Conservation (phyloP, 2,888 invertebrate species). For the Ryuthela nishihirai region DNA sequence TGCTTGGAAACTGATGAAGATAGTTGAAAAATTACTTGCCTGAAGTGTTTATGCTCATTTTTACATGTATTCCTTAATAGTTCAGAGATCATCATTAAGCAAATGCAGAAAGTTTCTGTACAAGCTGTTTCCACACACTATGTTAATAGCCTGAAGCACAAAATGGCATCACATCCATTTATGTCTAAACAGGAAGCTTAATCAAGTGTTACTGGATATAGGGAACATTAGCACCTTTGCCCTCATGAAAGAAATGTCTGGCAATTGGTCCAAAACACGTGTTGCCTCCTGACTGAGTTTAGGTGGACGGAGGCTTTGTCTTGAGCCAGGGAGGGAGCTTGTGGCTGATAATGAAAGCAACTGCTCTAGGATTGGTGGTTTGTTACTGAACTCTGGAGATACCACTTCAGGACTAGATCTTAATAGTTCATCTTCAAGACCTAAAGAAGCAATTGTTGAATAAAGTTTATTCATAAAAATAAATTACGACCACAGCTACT, state of each 20-base stretch:
- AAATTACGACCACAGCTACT: neutral
- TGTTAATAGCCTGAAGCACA: too few relatives aligned
- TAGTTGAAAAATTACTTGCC: too few relatives aligned
- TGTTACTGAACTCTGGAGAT: slow-evolving; percentile 20
- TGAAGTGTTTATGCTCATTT: too few relatives aligned
- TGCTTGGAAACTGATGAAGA: too few relatives aligned
- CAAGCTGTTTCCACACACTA: too few relatives aligned
- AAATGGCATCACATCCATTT: too few relatives aligned
- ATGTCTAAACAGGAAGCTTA: too few relatives aligned
- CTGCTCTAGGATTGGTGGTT: slow-evolving; percentile 44
- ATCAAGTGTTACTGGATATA: slow-evolving; percentile 39
- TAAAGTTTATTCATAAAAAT: neutral
- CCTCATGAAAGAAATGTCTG: slow-evolving; percentile 51
- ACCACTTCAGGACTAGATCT: slow-evolving; percentile 33
- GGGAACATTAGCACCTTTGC: slow-evolving; percentile 53
- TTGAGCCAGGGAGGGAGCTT: slow-evolving; percentile 28
- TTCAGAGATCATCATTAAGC: too few relatives aligned
- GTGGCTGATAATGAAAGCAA: slow-evolving; percentile 47
- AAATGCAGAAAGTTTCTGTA: too few relatives aligned
- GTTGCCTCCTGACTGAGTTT: slow-evolving; percentile 47
- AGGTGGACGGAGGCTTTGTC: slow-evolving; percentile 20
- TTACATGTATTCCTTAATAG: too few relatives aligned
- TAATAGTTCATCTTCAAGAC: slow-evolving; percentile 46
- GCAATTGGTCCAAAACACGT: slow-evolving; percentile 48
- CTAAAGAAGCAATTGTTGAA: slow-evolving; percentile 36